Conservation (phyloP, 2,797 vertebrate genomes). For the Mus minutoides region DNA sequence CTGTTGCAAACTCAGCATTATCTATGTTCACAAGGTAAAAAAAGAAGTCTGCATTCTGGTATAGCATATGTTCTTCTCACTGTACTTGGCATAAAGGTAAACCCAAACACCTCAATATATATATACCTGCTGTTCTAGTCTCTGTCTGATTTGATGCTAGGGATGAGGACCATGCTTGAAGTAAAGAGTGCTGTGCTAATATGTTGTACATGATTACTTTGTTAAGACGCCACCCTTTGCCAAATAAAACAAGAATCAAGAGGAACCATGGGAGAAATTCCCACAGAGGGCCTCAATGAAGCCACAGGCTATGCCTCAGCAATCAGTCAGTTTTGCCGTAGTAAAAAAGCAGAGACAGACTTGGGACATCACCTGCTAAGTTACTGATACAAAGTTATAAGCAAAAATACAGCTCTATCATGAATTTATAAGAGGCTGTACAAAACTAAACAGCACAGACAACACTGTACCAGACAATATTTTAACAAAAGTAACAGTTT, state of each 20-base stretch:
- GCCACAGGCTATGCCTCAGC: background rate
- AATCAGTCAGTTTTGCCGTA: background rate
- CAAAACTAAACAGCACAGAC: background rate
- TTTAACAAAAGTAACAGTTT: conserved; percentile 3
- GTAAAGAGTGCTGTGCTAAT: background rate
- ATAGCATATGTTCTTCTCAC: background rate
- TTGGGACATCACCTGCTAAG: conserved; percentile 3
- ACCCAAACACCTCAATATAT: background rate
- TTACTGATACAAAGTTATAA: background rate
- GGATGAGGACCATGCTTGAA: background rate
- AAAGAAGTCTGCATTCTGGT: conserved; percentile 18
- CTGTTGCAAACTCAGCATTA: conserved; percentile 98
- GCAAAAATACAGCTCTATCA: background rate
- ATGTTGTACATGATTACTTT: background rate
- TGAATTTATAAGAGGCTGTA: background rate
- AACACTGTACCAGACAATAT: background rate
- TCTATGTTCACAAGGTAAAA: conserved; percentile 85
- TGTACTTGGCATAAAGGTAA: background rate
- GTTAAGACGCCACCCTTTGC: background rate
- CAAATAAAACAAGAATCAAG: conserved; percentile 1
- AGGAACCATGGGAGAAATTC: background rate
- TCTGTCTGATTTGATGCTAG: background rate
- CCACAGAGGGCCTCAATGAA: background rate
- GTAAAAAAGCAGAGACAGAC: background rate
- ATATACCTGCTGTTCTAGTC: background rate